Evolutionary conservation across 2,797 vertebrate species (phyloP).

Genomic region (Percopsis omiscomaycus): DNA sequence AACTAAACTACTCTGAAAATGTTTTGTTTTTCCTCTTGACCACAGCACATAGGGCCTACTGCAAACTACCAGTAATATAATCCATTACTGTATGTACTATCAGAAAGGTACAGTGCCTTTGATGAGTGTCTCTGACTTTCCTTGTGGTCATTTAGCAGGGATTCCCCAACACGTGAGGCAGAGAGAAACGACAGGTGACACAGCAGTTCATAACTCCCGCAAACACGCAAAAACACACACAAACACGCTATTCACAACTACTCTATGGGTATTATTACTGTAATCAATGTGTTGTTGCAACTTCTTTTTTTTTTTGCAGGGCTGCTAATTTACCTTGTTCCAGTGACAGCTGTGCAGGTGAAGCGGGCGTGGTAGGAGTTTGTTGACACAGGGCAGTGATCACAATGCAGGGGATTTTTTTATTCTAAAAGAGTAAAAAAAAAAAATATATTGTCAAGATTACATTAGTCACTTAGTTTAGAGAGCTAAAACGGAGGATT

Average conservation of each 20-base stretch:
- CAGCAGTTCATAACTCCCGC: background rate
- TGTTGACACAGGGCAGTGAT: slow-evolving; percentile 8
- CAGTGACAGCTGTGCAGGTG: slow-evolving; percentile 32
- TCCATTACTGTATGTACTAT: background rate
- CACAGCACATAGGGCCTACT: background rate
- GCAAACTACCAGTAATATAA: background rate
- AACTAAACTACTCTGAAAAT: background rate
- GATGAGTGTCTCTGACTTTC: slow-evolving; percentile 2
- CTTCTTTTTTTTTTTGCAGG: no score
- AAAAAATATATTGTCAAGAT: slow-evolving; percentile 13
- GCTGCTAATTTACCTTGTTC: no score
- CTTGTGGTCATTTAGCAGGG: no score
- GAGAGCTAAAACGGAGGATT: background rate
- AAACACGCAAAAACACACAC: background rate
- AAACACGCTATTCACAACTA: no score
- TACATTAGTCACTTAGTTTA: slow-evolving; percentile 2
- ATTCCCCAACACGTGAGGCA: no score
- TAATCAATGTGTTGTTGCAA: no score
- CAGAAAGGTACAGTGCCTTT: background rate
- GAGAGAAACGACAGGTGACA: no score
- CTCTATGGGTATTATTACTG: no score
- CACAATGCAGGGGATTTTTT: slow-evolving; percentile 19
- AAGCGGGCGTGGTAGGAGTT: slow-evolving; percentile 24
- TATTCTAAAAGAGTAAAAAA: slow-evolving; percentile 15
- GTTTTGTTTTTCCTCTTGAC: background rate